Percentiles rank a stretch among this genome's conserved stretches.
These are phyloP conservation scores for Dasypogon diadema DNA, from an alignment of 2,888 invertebrate genomes.

Conservation along the genomic window DNA sequence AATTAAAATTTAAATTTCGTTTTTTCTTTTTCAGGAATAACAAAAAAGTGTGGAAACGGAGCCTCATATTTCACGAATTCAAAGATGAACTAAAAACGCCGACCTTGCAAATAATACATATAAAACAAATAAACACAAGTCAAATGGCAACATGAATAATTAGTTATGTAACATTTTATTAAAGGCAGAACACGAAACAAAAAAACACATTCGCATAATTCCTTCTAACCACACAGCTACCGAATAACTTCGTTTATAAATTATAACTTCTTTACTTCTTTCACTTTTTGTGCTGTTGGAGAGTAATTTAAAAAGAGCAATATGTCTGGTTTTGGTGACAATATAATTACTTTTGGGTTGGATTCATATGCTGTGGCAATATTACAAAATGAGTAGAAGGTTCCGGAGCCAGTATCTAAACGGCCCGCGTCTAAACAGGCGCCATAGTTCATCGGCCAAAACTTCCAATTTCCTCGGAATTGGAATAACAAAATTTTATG, in stretches of 20 bases:
- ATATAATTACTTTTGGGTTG: slow-evolving; percentile 49
- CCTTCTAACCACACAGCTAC: not conserved
- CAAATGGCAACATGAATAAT: slow-evolving; percentile 45
- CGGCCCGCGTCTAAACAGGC: slow-evolving; percentile 55
- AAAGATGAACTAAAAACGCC: slow-evolving; percentile 35
- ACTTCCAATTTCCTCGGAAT: slow-evolving; percentile 55
- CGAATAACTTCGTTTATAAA: not conserved
- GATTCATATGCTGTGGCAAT: slow-evolving; percentile 47
- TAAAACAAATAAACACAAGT: slow-evolving; percentile 20
- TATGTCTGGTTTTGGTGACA: slow-evolving; percentile 46
- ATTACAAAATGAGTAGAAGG: slow-evolving; percentile 65
- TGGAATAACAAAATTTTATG: slow-evolving; percentile 54
- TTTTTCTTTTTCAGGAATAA: slow-evolving; percentile 30
- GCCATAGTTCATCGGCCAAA: slow-evolving; percentile 54
- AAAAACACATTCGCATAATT: slow-evolving; percentile 1
- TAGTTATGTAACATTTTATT: slow-evolving; percentile 37
- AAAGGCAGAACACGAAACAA: slow-evolving; percentile 11
- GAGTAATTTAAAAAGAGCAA: slow-evolving; percentile 30
- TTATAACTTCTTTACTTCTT: not conserved
- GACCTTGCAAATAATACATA: slow-evolving; percentile 14
- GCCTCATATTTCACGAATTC: slow-evolving; percentile 3
- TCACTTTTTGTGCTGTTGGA: slow-evolving; percentile 3
- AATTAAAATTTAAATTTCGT: too few species aligned
- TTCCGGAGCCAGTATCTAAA: slow-evolving; percentile 42
- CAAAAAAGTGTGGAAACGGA: slow-evolving; percentile 16